phyloP scores from a whole-genome alignment of 2,888 invertebrate genomes.

The Diarsia brunnea region DNA sequence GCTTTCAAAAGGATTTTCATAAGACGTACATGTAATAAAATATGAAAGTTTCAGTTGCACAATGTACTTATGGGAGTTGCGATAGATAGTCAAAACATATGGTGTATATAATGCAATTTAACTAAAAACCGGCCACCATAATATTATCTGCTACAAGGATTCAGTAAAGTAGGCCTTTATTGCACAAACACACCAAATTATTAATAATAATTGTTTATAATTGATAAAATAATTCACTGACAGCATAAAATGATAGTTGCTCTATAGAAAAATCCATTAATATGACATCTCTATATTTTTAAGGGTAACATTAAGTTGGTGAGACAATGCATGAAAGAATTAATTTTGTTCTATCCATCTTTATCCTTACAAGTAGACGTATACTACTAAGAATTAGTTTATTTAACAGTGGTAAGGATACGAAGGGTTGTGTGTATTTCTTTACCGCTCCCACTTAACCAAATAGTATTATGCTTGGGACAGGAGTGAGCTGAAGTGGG shows the following conservation, averaged over 20 bases:
- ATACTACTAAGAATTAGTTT: not conserved
- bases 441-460: not conserved
- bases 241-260: not conserved
- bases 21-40: not conserved
- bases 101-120: not conserved
- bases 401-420: not conserved
- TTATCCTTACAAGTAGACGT: not conserved
- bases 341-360: not conserved
- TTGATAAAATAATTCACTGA: constrained; percentile 16
- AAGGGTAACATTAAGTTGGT: not conserved
- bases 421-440: not conserved
- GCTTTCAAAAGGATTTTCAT: not conserved
- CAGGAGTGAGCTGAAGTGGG: not conserved
- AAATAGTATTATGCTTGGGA: not conserved
- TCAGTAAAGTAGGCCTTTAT: constrained; percentile 4
- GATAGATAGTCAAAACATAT: constrained; percentile 4
- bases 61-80: not conserved
- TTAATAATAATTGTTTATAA: constrained; percentile 18
- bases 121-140: constrained; percentile 6
- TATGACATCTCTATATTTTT: constrained; percentile 4
- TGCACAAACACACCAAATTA: constrained; percentile 26
- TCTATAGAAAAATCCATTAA: not conserved
- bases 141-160: constrained; percentile 1
- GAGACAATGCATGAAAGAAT: not conserved
- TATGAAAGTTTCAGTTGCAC: not conserved